Percentiles rank a stretch among this genome's conserved stretches.
These are phyloP conservation scores for Bufotes viridis DNA, from an alignment of 2,797 vertebrate genomes.

Conservation along the genomic window DNA sequence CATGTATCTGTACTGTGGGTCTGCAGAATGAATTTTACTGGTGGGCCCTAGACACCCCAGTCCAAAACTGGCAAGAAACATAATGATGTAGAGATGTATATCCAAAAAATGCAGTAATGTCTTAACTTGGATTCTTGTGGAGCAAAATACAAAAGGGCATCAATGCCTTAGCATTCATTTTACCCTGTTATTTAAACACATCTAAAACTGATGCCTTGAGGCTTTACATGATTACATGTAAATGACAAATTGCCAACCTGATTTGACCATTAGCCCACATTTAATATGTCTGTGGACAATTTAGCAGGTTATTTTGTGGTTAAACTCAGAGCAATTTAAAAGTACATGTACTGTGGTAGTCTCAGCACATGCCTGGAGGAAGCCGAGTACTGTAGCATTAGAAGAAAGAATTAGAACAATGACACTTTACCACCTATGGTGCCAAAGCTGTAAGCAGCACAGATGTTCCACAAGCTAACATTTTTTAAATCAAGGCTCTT, in stretches of 20 bases:
- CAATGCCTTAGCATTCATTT: background rate
- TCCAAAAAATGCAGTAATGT: background rate
- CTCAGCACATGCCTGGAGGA: slow-evolving; percentile 12
- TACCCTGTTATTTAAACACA: slow-evolving; percentile 4
- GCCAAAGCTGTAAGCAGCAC: slow-evolving; percentile 42
- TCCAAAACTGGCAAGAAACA: background rate
- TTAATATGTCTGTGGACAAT: background rate
- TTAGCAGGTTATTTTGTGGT: slow-evolving; percentile 37
- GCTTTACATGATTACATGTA: slow-evolving; percentile 3
- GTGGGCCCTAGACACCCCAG: no score
- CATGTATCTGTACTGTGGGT: no score
- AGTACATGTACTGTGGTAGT: slow-evolving; percentile 15
- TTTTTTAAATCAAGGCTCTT: slow-evolving; percentile 42
- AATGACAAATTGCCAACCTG: background rate
- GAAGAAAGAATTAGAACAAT: slow-evolving; percentile 44
- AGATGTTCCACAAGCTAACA: slow-evolving; percentile 53
- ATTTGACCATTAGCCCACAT: slow-evolving; percentile 23
- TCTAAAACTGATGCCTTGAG: background rate
- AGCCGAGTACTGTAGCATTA: slow-evolving; percentile 17
- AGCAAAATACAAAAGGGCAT: background rate
- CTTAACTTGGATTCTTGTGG: background rate
- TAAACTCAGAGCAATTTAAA: slow-evolving; percentile 21
- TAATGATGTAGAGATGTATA: background rate
- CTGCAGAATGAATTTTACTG: no score
- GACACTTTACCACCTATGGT: slow-evolving; percentile 54